Evolutionary conservation across 2,888 invertebrate species (phyloP).

Genomic region (Morpho helenor): DNA sequence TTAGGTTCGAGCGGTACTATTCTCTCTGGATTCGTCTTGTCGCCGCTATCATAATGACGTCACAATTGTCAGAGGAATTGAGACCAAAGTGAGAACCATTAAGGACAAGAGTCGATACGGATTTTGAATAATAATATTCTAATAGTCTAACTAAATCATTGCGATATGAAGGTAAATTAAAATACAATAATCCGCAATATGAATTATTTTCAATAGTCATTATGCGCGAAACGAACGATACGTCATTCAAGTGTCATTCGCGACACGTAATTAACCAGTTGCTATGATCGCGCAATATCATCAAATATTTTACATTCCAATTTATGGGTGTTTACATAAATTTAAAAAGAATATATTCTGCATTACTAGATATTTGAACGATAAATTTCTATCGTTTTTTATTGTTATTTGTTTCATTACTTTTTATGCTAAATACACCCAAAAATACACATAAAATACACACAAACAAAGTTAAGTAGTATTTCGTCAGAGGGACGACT

Average conservation of each 20-base stretch:
- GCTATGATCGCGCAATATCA: not conserved
- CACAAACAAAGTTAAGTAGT: no score
- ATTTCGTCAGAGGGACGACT: no score
- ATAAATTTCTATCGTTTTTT: no score
- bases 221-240: not conserved
- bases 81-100: not conserved
- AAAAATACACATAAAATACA: no score
- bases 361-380: no score
- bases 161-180: no score
- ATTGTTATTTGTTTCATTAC: no score
- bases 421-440: no score
- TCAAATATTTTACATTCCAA: not conserved
- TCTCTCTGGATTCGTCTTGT: not conserved
- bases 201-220: not conserved
- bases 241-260: not conserved
- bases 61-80: not conserved
- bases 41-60: not conserved
- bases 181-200: no score
- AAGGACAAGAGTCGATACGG: not conserved
- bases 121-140: not conserved
- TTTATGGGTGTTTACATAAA: no score
- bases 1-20: not conserved
- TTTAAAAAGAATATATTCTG: no score
- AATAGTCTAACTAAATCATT: not conserved
- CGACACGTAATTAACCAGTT: slow-evolving; percentile 2